These are phyloP conservation scores for Dinoponera quadriceps DNA, from an alignment of 1,140 invertebrate species.

Conservation along the genomic window DNA sequence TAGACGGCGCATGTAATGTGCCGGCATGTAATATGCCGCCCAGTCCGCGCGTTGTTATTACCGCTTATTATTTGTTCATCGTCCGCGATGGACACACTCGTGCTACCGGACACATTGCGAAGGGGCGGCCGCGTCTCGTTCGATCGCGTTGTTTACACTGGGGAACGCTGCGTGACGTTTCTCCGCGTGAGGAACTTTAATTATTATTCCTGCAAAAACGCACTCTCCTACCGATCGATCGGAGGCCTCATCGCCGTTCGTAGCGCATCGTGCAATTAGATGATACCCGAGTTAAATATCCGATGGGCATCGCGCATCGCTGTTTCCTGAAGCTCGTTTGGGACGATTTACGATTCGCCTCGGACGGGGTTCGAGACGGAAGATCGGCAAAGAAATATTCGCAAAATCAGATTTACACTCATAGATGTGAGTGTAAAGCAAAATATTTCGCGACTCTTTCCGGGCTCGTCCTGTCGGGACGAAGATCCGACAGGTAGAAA, in stretches of 20 bases:
- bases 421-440: too few relatives aligned
- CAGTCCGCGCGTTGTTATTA: conserved; percentile 67
- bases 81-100: conserved; percentile 13
- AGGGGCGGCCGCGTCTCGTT: conserved; percentile 5
- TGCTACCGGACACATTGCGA: conserved; percentile 15
- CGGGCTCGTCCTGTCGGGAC: too few relatives aligned
- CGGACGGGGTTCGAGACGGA: too few relatives aligned
- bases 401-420: too few relatives aligned
- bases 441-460: too few relatives aligned
- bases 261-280: not conserved
- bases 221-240: conserved; percentile 42
- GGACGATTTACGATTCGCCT: too few relatives aligned
- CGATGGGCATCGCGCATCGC: not conserved
- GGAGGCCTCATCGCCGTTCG: not conserved
- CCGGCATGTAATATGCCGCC: conserved; percentile 40
- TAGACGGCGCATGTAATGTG: conserved; percentile 45
- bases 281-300: not conserved
- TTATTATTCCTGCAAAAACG: conserved; percentile 47
- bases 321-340: too few relatives aligned
- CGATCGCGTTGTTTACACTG: conserved; percentile 64
- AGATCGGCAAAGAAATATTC: too few relatives aligned
- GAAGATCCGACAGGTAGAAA: not conserved
- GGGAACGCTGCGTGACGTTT: conserved; percentile 36
- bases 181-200: conserved; percentile 56
- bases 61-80: conserved; percentile 72